Evolutionary conservation across 2,797 vertebrate species (phyloP).

Genomic region (Microctenopoma stevenorrisi): DNA sequence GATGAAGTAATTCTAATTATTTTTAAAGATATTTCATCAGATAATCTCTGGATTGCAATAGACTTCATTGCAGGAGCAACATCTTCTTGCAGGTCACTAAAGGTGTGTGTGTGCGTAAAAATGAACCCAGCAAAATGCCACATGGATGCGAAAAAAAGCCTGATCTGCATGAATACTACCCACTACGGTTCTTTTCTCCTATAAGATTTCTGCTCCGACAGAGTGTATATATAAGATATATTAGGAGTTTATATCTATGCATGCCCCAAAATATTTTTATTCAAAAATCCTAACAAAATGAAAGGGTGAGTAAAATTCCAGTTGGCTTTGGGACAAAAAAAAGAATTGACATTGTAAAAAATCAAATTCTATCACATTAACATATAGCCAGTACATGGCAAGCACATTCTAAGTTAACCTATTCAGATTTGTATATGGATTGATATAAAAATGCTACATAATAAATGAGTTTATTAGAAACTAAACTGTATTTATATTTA

Average conservation of each 20-base stretch:
- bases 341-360: neutral
- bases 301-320: conserved; percentile 8
- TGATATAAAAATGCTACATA: too few relatives aligned
- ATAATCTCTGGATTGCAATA: neutral
- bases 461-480: too few relatives aligned
- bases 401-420: too few relatives aligned
- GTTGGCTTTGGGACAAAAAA: neutral
- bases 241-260: conserved; percentile 26
- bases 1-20: conserved; percentile 1
- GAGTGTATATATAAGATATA: conserved; percentile 15
- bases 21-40: conserved; percentile 9
- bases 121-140: neutral
- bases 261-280: neutral
- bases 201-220: conserved; percentile 1
- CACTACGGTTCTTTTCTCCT: neutral
- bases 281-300: conserved; percentile 13
- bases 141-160: neutral
- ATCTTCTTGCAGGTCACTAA: conserved; percentile 4
- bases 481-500: too few relatives aligned
- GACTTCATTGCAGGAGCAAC: neutral
- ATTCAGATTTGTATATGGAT: too few relatives aligned
- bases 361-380: neutral
- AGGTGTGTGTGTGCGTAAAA: neutral
- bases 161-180: neutral
- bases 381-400: too few relatives aligned